These are phyloP conservation scores for Atta texana DNA, from an alignment of 1,140 invertebrate genomes.

Conservation along the genomic window DNA sequence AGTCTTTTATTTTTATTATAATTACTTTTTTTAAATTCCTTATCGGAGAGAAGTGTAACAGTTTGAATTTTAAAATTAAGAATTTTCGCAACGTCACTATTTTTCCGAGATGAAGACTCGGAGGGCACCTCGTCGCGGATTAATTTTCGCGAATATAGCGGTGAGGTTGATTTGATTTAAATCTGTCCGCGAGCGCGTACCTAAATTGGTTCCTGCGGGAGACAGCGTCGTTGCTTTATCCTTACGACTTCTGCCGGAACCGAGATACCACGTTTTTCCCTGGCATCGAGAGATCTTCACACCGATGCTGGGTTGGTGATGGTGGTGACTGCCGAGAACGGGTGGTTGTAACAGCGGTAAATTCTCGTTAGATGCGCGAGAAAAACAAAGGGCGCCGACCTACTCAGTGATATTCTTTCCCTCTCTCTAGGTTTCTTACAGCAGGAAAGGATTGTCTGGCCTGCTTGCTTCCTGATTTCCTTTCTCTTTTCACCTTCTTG, in stretches of 20 bases:
- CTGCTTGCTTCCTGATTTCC: background rate
- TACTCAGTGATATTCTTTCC: conserved; percentile 55
- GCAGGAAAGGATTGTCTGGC: conserved; percentile 31
- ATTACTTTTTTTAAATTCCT: background rate
- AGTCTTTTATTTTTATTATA: background rate
- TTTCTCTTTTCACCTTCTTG: background rate
- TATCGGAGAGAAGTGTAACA: background rate
- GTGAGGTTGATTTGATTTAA: conserved; percentile 59
- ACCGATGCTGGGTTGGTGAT: background rate
- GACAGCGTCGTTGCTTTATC: conserved; percentile 9
- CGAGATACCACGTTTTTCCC: conserved; percentile 35
- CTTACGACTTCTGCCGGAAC: conserved; percentile 20
- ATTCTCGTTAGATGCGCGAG: conserved; percentile 81
- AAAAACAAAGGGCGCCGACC: conserved; percentile 76
- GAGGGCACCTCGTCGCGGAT: conserved; percentile 6
- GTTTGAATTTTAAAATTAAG: conserved; percentile 22
- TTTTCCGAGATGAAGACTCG: conserved; percentile 3
- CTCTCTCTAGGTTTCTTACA: conserved; percentile 37
- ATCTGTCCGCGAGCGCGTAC: conserved; percentile 54
- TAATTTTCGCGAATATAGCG: conserved; percentile 23
- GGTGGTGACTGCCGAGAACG: conserved; percentile 35
- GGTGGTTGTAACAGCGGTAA: conserved; percentile 71
- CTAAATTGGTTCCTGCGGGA: conserved; percentile 62
- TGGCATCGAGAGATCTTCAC: conserved; percentile 52
- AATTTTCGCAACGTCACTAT: conserved; percentile 11